Percentiles rank a stretch among this genome's conserved stretches.
Evolutionary conservation across 2,113 vertebrate species (phyloP).

Genomic region (Odontesthes bonariensis): DNA sequence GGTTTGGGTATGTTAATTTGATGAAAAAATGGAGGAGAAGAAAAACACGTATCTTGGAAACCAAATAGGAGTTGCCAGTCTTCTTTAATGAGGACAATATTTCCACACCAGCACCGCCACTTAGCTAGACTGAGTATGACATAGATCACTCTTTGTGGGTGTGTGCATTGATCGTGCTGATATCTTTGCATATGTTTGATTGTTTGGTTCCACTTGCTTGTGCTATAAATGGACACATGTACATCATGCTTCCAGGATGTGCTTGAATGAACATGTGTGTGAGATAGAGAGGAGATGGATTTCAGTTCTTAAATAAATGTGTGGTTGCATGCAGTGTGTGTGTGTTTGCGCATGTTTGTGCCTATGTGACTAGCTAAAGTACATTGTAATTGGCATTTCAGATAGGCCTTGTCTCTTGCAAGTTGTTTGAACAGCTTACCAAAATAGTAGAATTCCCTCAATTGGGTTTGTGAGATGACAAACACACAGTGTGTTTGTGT

Average conservation of each 20-base stretch:
- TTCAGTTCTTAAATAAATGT: neutral
- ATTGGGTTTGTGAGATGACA: too few relatives aligned
- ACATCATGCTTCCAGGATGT: conserved; percentile 1
- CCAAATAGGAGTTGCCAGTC: conserved; percentile 5
- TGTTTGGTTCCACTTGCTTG: conserved; percentile 3
- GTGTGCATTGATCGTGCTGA: neutral
- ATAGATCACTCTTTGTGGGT: neutral
- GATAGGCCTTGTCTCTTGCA: too few relatives aligned
- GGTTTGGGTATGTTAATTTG: conserved; percentile 1
- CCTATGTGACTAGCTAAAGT: too few relatives aligned
- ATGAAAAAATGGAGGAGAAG: neutral
- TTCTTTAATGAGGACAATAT: neutral
- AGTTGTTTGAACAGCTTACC: too few relatives aligned
- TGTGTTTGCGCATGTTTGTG: neutral
- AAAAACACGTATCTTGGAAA: neutral
- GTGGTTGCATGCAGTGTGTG: neutral
- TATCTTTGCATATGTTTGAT: neutral
- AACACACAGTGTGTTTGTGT: too few relatives aligned
- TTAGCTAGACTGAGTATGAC: neutral
- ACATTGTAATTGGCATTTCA: too few relatives aligned
- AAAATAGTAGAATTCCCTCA: too few relatives aligned
- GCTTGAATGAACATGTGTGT: conserved; percentile 3
- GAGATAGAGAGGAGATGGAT: too few relatives aligned
- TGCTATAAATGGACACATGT: conserved; percentile 14
- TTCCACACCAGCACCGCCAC: neutral